Evolutionary conservation across 2,888 invertebrate genomes (phyloP), one percentile per base, ranked within the genome.

Genomic region (Thereva unica): DNA sequence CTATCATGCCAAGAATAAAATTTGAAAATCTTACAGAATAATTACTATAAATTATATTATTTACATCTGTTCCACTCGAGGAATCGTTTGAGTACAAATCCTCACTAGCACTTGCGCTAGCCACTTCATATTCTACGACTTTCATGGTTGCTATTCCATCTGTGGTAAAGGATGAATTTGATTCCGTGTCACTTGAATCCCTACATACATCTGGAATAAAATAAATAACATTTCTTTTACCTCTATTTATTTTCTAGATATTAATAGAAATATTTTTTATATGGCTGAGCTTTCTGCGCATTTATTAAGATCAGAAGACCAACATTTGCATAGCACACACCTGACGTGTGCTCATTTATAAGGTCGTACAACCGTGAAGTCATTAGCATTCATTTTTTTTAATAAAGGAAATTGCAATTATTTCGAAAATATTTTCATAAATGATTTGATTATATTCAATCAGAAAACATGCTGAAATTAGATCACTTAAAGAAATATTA

Each of bases 31-130:
- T 42, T 42, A 8, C 37, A 41, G 37, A 44, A 47, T 41, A 68
- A 40, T 49, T n/a, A 38, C 5, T n/a, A 59, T 35, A 23, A 52
- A 47, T 10, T 45, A 23, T 59, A 45, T 49, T 47, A 55, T 68
- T 73, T 75, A 82, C 82, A 73, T 87, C 87, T 72, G 84, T 84
- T 57, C 82, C 83, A 67, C 82, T 84, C 1, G 86, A 84, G 3
- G 85, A 82, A 70, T 82, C 81, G 9, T 75, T 78, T 40, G 75
- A 73, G 52, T 81, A 81, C 12, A 78, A 77, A 66, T 80, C 80
- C 52, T 84, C 86, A 47, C 84, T 84, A 41, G 80, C 84, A 59
- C 71, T 71, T 53, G 68, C 66, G 45, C 84, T 84, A 34, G 82
- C 84, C 4, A 87, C 85, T 74, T 85, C 85, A 76, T 81, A 85